Percentiles rank a stretch among this genome's conserved stretches.
Conservation (phyloP, 2,888 invertebrate genomes). For the Phytoseiulus persimilis region DNA sequence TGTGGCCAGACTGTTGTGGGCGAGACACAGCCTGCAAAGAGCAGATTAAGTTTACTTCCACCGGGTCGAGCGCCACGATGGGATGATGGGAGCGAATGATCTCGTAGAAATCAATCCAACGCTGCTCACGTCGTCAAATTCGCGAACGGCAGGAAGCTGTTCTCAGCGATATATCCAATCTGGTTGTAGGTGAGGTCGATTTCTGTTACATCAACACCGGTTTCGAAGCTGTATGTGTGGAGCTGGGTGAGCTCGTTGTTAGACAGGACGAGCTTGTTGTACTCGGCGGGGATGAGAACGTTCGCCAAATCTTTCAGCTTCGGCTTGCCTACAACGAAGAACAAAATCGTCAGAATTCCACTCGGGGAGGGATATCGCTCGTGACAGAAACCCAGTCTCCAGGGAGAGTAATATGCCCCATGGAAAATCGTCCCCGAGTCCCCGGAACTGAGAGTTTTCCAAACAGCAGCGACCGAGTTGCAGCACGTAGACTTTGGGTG, state of each 20-base stretch:
- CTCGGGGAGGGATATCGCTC: no score
- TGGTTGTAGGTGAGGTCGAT: constrained; percentile 36
- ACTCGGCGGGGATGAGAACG: not conserved
- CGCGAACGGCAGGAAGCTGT: not conserved
- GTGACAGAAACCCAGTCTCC: no score
- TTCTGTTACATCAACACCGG: not conserved
- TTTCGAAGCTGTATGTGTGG: not conserved
- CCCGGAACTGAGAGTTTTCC: no score
- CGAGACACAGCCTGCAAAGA: not conserved
- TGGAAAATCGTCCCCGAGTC: no score
- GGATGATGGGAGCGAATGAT: not conserved
- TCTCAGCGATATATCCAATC: not conserved
- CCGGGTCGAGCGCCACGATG: not conserved
- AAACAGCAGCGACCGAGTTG: no score
- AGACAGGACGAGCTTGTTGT: constrained; percentile 8
- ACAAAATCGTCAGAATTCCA: not conserved
- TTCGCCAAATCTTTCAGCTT: constrained; percentile 19
- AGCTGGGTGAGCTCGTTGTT: not conserved
- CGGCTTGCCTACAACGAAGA: not conserved
- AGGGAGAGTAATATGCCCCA: no score
- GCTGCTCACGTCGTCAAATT: constrained; percentile 9
- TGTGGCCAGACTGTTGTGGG: not conserved
- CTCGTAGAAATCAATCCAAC: not conserved
- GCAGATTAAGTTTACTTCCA: not conserved
- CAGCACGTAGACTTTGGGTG: no score